Conservation (phyloP, 1,140 invertebrate species). For the Magallana angulata region DNA sequence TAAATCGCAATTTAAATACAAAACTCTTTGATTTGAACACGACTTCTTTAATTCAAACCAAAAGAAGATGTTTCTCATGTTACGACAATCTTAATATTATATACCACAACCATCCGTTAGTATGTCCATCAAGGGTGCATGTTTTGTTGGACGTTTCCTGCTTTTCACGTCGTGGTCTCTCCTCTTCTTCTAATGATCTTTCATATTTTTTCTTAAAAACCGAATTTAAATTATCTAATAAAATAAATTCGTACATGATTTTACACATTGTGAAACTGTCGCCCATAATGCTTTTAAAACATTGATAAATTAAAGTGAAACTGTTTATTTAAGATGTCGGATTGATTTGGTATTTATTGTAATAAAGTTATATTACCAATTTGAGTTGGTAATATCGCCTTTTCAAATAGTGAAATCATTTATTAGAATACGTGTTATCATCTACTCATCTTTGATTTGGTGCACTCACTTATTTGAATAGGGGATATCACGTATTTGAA, state of each 20-base stretch:
- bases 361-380: not conserved
- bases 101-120: too few species aligned
- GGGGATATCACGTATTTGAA: not conserved
- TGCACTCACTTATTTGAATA: not conserved
- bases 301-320: not conserved
- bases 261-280: not conserved
- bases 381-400: not conserved
- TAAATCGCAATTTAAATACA: too few species aligned
- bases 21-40: too few species aligned
- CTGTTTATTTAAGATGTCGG: not conserved
- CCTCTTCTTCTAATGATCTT: not conserved
- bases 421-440: not conserved
- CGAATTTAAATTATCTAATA: not conserved
- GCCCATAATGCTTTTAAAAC: not conserved
- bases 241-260: not conserved
- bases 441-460: not conserved
- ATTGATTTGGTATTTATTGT: not conserved
- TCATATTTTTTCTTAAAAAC: not conserved
- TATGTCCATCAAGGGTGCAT: not conserved
- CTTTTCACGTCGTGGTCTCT: not conserved
- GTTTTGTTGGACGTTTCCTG: not conserved
- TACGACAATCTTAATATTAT: too few species aligned
- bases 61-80: too few species aligned
- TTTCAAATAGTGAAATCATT: not conserved
- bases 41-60: too few species aligned